These are phyloP conservation scores for Rutilus rutilus DNA, from an alignment of 2,113 vertebrate species.

Conservation along the genomic window DNA sequence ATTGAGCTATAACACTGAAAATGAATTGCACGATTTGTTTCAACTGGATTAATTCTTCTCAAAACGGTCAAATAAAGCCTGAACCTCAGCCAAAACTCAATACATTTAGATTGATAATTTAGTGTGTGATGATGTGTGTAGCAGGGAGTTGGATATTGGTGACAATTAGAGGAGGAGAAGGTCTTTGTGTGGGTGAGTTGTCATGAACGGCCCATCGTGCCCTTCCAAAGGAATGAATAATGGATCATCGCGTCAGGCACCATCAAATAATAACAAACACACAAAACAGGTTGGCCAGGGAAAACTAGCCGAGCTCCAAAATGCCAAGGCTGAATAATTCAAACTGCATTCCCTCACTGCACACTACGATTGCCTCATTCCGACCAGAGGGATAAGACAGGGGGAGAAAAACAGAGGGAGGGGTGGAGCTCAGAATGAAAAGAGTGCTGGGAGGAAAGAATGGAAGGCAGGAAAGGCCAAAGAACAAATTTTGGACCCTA, in stretches of 20 bases:
- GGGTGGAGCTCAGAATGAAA: constrained; percentile 1
- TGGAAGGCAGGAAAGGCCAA: constrained; percentile 8
- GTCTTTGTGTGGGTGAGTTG: constrained; percentile 53
- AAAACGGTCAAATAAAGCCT: constrained; percentile 23
- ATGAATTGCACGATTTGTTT: constrained; percentile 34
- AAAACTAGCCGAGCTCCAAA: constrained; percentile 61
- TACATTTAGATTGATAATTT: constrained; percentile 35
- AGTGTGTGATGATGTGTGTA: constrained; percentile 29
- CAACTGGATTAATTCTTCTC: constrained; percentile 23
- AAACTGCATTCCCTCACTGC: constrained; percentile 52
- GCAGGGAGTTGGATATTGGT: neutral
- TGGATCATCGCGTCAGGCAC: constrained; percentile 62
- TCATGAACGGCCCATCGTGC: constrained; percentile 64
- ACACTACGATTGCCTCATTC: constrained; percentile 66
- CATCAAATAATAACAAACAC: constrained; percentile 75
- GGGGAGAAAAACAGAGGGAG: constrained; percentile 13
- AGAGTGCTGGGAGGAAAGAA: neutral
- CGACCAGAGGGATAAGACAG: constrained; percentile 36
- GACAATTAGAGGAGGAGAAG: constrained; percentile 31
- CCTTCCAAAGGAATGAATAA: constrained; percentile 72
- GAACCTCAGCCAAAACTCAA: constrained; percentile 15
- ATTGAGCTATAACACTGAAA: constrained; percentile 39
- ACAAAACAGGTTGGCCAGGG: constrained; percentile 58
- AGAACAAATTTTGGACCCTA: neutral
- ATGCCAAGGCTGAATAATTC: constrained; percentile 76